Base-by-base conservation (phyloP, 2,113 vertebrate genomes). In the Sakesphorus luctuosus region DNA sequence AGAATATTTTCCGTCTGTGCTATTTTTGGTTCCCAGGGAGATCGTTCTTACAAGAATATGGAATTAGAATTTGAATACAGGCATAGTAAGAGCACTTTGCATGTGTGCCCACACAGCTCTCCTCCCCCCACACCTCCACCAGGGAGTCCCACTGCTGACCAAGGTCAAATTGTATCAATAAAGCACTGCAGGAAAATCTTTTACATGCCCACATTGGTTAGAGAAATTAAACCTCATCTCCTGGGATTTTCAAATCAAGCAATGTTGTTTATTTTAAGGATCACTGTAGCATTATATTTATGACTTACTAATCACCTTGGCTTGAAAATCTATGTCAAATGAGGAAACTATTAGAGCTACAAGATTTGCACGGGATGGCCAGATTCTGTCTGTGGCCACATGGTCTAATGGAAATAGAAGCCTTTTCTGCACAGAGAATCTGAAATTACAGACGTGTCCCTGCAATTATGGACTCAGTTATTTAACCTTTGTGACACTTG, bases 61-160 rank as follows among this genome's bases (percentile, higher is more conserved):
- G 94, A 93, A 93, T 92, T 75, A 96, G 96, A 97, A 95, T 97
- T 92, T 95, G 93, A 96, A 97, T 95, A 92, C 66, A 87, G 90
- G 76, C 93, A 87, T 58, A 84, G 92, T 84, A 89, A 89, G 62
- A 95, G 93, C 90, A 87, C 83, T 95, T 79, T 75, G 80, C 90
- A 87, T 82, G 92, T 94, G 83, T 92, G 93, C 93, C 90, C 87
- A 87, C 81, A 93, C 61, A 83, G 2, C 50, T 74, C 38, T 80
- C 79, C 85, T 76, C 36, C 71, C 78, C 74, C 65, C 2, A 49
- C 74, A 49, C 46, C 88, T 90, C 88, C 76, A 72, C 65, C 58
- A 52, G 90, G 76, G 83, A 96, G 90, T 56, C 92, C 82, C 83
- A 47, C 79, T 84, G 83, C 86, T 50, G 56, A 94, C 77, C 94